These are phyloP conservation scores for Trichogramma dendrolimi DNA, from an alignment of 2,888 invertebrate species.

Conservation along the genomic window DNA sequence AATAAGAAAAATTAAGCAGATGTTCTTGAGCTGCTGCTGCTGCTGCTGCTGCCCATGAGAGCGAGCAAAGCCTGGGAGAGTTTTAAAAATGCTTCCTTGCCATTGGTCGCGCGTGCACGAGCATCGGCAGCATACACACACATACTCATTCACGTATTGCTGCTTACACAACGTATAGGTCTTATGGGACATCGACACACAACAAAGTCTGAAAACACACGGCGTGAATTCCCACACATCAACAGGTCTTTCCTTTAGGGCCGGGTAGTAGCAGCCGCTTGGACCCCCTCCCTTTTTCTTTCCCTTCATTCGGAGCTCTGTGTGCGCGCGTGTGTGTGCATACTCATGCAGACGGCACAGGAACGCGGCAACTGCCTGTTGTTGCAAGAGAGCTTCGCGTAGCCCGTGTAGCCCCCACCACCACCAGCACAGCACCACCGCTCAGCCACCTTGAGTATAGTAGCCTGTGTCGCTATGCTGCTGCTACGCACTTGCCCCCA, in stretches of 20 bases:
- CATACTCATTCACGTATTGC: not conserved
- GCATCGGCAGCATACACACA: not conserved
- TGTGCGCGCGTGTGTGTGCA: constrained; percentile 35
- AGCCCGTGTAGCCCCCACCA: constrained; percentile 7
- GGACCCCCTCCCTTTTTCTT: constrained; percentile 23
- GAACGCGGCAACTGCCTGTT: not conserved
- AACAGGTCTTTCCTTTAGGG: constrained; percentile 42
- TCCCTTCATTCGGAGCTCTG: constrained; percentile 37
- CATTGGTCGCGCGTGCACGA: constrained; percentile 7
- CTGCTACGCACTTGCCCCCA: constrained; percentile 3
- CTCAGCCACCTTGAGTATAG: too few species aligned
- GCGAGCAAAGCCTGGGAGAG: not conserved
- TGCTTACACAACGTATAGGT: too few species aligned
- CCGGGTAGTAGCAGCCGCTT: constrained; percentile 37
- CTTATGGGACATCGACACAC: constrained; percentile 1
- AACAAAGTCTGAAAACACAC: constrained; percentile 24
- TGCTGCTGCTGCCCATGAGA: not conserved
- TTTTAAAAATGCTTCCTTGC: constrained; percentile 6
- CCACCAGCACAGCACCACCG: not conserved
- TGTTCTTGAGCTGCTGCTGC: constrained; percentile 12
- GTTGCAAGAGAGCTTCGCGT: too few species aligned
- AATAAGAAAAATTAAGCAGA: constrained; percentile 31
- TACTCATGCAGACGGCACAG: constrained; percentile 10
- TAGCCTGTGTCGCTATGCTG: not conserved
- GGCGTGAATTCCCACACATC: constrained; percentile 52